Evolutionary conservation across 1,140 invertebrate genomes (phyloP).

Genomic region (Coptotermes formosanus): DNA sequence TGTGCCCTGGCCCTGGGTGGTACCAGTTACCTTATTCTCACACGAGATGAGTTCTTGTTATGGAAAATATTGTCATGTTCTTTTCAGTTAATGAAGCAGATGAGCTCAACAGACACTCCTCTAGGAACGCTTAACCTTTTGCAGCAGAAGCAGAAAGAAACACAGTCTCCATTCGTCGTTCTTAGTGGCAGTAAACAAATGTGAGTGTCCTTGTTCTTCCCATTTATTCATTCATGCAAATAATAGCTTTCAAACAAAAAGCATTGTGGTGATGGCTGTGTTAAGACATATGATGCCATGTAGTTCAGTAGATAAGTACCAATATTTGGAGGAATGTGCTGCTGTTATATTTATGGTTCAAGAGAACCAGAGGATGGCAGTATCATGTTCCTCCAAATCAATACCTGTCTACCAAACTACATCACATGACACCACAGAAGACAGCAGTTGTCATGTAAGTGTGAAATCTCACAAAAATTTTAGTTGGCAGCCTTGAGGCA

Average conservation of each 20-base stretch:
- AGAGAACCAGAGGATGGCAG: neutral
- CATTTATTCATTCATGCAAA: neutral
- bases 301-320: neutral
- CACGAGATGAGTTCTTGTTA: too few relatives aligned
- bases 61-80: slow-evolving; percentile 15
- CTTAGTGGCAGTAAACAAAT: slow-evolving; percentile 82
- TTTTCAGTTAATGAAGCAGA: slow-evolving; percentile 89
- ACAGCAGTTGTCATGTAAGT: too few relatives aligned
- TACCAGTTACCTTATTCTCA: too few relatives aligned
- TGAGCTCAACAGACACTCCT: slow-evolving; percentile 98
- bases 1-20: too few relatives aligned
- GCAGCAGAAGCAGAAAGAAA: slow-evolving; percentile 95
- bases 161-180: slow-evolving; percentile 92
- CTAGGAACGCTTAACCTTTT: slow-evolving; percentile 90
- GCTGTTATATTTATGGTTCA: neutral
- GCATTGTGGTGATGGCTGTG: neutral
- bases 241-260: neutral
- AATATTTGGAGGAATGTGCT: neutral
- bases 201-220: slow-evolving; percentile 9
- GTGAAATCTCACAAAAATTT: too few relatives aligned
- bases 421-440: too few relatives aligned
- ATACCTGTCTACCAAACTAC: too few relatives aligned
- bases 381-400: too few relatives aligned
- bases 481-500: too few relatives aligned
- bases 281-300: neutral